A percentile compares a stretch with the other conserved stretches of the same genome.
These are phyloP conservation scores for Capitulum mitella DNA, from an alignment of 2,888 invertebrate species.

Conservation along the genomic window DNA sequence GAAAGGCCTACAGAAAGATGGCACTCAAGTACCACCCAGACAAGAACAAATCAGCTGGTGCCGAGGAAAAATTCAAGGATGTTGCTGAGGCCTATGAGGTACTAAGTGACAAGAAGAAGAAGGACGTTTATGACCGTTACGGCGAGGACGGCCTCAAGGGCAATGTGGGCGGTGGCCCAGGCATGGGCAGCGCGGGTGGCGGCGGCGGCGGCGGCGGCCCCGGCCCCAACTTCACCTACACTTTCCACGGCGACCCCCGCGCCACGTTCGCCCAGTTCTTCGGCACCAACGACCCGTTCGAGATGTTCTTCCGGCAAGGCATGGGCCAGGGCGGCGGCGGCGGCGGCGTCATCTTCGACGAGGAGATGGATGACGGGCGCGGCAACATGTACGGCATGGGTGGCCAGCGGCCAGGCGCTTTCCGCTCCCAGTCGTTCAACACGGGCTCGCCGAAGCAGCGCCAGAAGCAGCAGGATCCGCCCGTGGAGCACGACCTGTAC, in stretches of 20 bases:
- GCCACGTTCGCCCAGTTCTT: conserved; percentile 98
- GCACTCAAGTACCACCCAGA: conserved; percentile 98
- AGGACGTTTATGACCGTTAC: conserved; percentile 84
- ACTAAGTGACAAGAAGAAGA: conserved; percentile 89
- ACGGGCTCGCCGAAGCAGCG: conserved; percentile 39
- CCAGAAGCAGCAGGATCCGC: conserved; percentile 56
- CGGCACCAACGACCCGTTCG: conserved; percentile 90
- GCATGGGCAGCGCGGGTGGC: conserved; percentile 31
- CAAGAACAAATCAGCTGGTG: conserved; percentile 89
- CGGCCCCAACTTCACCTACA: conserved; percentile 65
- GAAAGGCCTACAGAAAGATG: conserved; percentile 89
- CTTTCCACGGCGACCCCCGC: conserved; percentile 89
- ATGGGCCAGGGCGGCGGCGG: conserved; percentile 38
- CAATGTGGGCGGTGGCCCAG: conserved; percentile 50
- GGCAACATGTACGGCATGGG: conserved; percentile 30
- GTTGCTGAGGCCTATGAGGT: conserved; percentile 98
- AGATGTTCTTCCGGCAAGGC: conserved; percentile 72
- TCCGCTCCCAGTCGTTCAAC: conserved; percentile 36
- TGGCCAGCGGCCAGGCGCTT: conserved; percentile 30
- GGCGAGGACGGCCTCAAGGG: conserved; percentile 91
- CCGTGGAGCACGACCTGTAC: conserved; percentile 51
- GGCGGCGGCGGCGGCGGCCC: conserved; percentile 43
- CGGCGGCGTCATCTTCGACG: conserved; percentile 31
- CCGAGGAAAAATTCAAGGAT: conserved; percentile 93
- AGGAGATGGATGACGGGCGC: conserved; percentile 33